These are phyloP conservation scores for Python bivittatus DNA, from an alignment of 2,113 vertebrate species.

Conservation along the genomic window DNA sequence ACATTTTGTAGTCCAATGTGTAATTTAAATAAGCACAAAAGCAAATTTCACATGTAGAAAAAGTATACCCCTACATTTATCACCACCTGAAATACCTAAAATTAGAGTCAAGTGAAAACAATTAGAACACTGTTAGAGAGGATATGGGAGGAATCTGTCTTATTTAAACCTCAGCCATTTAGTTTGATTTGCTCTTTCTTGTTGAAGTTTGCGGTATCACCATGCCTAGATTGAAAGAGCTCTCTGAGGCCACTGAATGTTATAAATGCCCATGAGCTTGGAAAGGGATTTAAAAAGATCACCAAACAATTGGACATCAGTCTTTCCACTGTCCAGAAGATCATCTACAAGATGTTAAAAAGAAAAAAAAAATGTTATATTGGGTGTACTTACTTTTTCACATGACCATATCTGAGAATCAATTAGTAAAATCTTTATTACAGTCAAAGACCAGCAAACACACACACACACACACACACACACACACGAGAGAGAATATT, in stretches of 20 bases:
- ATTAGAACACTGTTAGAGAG: background rate
- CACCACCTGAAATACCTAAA: background rate
- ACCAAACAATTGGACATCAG: background rate
- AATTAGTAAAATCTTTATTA: no score
- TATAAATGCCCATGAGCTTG: background rate
- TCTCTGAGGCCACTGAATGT: background rate
- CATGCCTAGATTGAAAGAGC: background rate
- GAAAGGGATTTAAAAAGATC: background rate
- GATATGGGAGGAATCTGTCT: background rate
- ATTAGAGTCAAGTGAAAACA: background rate
- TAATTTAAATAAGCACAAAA: background rate
- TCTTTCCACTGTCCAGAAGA: background rate
- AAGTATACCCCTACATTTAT: background rate
- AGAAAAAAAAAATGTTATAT: background rate
- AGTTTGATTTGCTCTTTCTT: background rate
- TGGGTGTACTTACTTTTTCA: background rate
- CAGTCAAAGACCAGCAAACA: no score
- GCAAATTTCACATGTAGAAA: background rate
- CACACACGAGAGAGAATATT: no score
- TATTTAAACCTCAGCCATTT: background rate
- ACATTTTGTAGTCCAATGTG: background rate
- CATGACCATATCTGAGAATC: background rate
- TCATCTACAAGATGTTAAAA: background rate
- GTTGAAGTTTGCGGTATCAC: background rate
- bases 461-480: no score